Evolutionary conservation across 92 coral and sea anemone species (phyloP), one percentile per base, ranked within the genome.

Genomic region (Metridium senile): DNA sequence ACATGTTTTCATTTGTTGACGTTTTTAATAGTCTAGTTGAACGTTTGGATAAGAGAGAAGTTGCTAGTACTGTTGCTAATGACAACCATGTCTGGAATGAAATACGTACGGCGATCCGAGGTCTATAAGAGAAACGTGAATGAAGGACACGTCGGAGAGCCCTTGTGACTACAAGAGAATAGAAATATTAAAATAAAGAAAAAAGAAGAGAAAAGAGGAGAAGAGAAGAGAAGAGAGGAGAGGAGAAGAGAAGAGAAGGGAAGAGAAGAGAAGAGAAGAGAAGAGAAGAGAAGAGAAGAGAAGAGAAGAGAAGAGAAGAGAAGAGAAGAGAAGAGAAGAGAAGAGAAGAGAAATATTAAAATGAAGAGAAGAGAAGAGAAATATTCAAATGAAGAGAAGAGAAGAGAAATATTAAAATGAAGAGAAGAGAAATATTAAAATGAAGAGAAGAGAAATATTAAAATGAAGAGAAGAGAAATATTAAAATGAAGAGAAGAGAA

Each of bases 41-140:
- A 39, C 49, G 49, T 13, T 4, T 39, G 49, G 13, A 4, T 39
- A 39, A 39, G 49, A 4, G 49, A 21, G 18, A 33, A 68, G 43
- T 21, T 39, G 49, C 72, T 34, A 23, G 72, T 13, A 7, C 17
- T 68, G 72, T 35, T 68, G 57, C 72, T 39, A 68, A 30, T n/a
- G 63, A 2, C 72, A 39, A 68, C 72, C 33, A 66, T 39, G 49
- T 39, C 49, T 39, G 49, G 49, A 6, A 39, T 4, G 49, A 6
- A 39, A 39, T 39, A 39, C n/a, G n/a, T 39, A 39, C 6, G 13
- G 49, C 49, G 13, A 13, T 39, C 49, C 13, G 49, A 13, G 13
- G 49, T 4, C 49, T 39, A 39, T 13, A 13, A 13, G 49, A 13
- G 49, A 6, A 6, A 13, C 6, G 49, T 39, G 49, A 39, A 39